A percentile compares a stretch with the other conserved stretches of the same genome.
Evolutionary conservation across 2,888 invertebrate species (phyloP).

Genomic region (Hesperia comma): DNA sequence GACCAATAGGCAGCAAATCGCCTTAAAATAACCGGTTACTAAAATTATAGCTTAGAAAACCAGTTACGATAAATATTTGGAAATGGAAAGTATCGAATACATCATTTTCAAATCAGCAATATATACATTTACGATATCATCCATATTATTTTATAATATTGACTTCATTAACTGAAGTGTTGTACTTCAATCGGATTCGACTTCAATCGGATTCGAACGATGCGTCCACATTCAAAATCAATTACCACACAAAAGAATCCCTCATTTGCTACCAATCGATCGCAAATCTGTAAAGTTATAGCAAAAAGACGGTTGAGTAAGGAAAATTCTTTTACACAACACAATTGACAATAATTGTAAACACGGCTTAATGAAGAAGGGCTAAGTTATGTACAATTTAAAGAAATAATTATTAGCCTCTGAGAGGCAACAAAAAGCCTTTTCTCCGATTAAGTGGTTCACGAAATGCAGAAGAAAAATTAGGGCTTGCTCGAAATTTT

Average conservation of each 20-base stretch:
- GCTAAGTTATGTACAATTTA: conserved; percentile 12
- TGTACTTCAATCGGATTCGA: not conserved
- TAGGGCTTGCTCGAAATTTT: too few species aligned
- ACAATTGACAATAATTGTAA: not conserved
- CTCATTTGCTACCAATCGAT: not conserved
- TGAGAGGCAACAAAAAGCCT: too few species aligned
- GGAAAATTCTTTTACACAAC: not conserved
- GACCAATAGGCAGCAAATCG: conserved; percentile 4
- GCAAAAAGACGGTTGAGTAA: not conserved
- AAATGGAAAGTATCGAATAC: conserved; percentile 33
- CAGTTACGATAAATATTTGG: conserved; percentile 24
- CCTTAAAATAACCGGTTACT: conserved; percentile 20
- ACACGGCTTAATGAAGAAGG: too few species aligned
- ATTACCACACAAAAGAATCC: not conserved
- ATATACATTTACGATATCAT: conserved; percentile 19
- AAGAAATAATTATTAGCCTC: too few species aligned
- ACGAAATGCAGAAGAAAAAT: too few species aligned
- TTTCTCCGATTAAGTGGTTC: too few species aligned
- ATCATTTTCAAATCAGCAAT: conserved; percentile 22
- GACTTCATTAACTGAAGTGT: not conserved
- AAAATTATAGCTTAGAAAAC: conserved; percentile 22
- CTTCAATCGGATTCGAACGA: conserved; percentile 1
- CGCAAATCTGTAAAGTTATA: not conserved
- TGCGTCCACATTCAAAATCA: not conserved
- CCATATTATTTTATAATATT: conserved; percentile 6